A percentile compares a stretch with the other conserved stretches of the same genome.
Conservation (phyloP, 2,888 invertebrate species). For the Abscondita cerata region DNA sequence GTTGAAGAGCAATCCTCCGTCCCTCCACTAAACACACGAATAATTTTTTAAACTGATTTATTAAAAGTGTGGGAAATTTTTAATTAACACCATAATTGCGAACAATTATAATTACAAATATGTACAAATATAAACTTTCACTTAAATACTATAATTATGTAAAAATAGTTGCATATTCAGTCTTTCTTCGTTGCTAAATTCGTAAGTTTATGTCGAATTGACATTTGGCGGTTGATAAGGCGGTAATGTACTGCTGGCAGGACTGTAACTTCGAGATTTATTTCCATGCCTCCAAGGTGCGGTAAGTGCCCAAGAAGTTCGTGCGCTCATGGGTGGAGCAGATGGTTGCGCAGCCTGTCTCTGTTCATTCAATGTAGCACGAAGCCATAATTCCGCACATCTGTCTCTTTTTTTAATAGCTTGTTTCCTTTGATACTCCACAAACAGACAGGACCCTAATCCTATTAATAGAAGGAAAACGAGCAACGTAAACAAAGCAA, state of each 20-base stretch:
- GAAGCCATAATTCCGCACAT: slow-evolving; percentile 41
- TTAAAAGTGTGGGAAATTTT: too few species aligned
- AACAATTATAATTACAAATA: too few species aligned
- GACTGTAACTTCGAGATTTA: slow-evolving; percentile 9
- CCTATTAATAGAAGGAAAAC: slow-evolving; percentile 42
- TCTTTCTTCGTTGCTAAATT: slow-evolving; percentile 2
- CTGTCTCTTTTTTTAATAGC: slow-evolving; percentile 41
- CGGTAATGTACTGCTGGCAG: slow-evolving; percentile 27
- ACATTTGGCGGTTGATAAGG: slow-evolving; percentile 29
- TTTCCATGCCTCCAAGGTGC: slow-evolving; percentile 38
- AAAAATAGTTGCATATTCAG: background rate
- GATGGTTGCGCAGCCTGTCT: slow-evolving; percentile 32
- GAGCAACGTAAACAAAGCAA: slow-evolving; percentile 43
- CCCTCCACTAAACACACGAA: too few species aligned
- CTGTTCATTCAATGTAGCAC: slow-evolving; percentile 34
- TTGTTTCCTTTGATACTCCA: slow-evolving; percentile 44
- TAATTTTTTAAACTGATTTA: too few species aligned
- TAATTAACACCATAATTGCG: too few species aligned
- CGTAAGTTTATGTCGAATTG: slow-evolving; percentile 2
- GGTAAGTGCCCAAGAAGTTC: slow-evolving; percentile 42
- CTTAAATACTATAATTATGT: too few species aligned
- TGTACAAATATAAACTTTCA: background rate
- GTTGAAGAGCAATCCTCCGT: too few species aligned
- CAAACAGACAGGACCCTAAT: slow-evolving; percentile 41
- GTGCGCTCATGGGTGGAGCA: slow-evolving; percentile 40